phyloP scores from a whole-genome alignment of 2,113 vertebrate genomes.

The Anser brachyrhynchus region DNA sequence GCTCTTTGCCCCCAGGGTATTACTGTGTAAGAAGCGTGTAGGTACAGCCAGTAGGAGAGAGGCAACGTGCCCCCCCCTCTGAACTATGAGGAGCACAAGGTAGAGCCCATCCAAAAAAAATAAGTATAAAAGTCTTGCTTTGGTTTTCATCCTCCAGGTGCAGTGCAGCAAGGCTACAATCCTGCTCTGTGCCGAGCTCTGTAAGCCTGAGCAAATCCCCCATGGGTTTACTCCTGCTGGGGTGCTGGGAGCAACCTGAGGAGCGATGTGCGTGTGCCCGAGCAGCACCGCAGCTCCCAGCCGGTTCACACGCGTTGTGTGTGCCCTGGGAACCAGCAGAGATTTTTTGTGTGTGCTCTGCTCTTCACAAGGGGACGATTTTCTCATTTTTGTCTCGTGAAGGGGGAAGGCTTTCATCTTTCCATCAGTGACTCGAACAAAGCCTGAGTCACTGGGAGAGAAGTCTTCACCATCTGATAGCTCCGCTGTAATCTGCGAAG shows the following conservation, averaged over 20 bases:
- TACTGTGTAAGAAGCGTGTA: accelerated
- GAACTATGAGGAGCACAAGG: not conserved
- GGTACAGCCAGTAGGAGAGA: not conserved
- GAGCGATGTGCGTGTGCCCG: not conserved
- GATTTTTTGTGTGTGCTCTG: not conserved
- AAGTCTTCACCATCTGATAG: slow-evolving; percentile 27
- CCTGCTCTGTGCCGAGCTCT: not conserved
- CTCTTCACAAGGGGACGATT: not conserved
- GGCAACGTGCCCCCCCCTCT: not conserved
- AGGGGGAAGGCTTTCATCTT: slow-evolving; percentile 15
- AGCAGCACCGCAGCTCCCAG: not conserved
- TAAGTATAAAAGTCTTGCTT: not conserved
- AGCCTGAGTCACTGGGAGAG: slow-evolving; percentile 31
- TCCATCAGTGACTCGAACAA: slow-evolving; percentile 17
- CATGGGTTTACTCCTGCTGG: too few species aligned
- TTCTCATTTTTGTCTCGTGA: not conserved
- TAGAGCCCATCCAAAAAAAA: not conserved
- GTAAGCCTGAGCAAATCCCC: not conserved
- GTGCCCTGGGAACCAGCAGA: not conserved
- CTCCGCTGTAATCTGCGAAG: slow-evolving; percentile 37
- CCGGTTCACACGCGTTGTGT: not conserved
- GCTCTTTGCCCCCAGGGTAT: not conserved
- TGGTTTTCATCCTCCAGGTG: not conserved
- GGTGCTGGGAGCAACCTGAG: not conserved
- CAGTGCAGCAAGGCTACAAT: not conserved